These are phyloP conservation scores for Bombus affinis DNA, from an alignment of 1,140 invertebrate genomes.

Conservation along the genomic window DNA sequence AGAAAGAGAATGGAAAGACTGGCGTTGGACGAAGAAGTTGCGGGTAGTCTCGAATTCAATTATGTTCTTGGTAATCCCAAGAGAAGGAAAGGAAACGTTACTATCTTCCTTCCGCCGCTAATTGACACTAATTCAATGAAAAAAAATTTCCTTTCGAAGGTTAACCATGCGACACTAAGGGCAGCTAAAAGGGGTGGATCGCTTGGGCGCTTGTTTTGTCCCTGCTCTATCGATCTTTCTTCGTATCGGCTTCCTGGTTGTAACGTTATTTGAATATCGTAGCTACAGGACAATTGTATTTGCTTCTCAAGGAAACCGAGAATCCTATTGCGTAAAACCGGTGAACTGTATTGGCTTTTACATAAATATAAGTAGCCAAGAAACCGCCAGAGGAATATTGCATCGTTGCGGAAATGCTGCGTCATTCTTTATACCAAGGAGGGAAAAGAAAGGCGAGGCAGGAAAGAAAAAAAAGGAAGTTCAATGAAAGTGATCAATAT, in stretches of 20 bases:
- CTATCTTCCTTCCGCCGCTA: not conserved
- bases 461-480: not conserved
- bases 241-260: not conserved
- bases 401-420: not conserved
- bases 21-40: not conserved
- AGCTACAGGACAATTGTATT: constrained; percentile 7
- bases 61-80: not conserved
- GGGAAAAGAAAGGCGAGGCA: not conserved
- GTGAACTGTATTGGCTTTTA: not conserved
- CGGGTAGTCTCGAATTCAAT: not conserved
- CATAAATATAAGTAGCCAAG: not conserved
- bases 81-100: not conserved
- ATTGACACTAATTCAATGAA: not conserved
- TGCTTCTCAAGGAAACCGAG: not conserved
- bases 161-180: not conserved
- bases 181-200: not conserved
- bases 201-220: not conserved
- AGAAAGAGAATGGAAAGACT: not conserved
- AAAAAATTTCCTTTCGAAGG: not conserved
- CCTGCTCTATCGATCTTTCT: not conserved
- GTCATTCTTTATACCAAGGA: not conserved
- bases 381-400: not conserved
- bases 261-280: constrained; percentile 26
- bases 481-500: constrained; percentile 7
- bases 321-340: not conserved